Conservation (phyloP, 2,797 vertebrate genomes). For the Myotis myotis region DNA sequence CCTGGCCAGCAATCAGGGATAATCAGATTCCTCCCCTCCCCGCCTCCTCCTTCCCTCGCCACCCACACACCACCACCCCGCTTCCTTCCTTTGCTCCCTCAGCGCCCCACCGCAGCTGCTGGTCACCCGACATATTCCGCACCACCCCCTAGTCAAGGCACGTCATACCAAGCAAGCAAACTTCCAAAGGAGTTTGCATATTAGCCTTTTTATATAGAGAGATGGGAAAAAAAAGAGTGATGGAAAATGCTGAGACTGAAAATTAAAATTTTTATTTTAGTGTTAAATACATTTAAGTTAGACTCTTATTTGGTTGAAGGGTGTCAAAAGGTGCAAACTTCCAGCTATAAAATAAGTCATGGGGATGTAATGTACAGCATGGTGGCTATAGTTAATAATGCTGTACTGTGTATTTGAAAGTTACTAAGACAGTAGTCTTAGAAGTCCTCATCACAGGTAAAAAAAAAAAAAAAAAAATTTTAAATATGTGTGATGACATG, state of each 20-base stretch:
- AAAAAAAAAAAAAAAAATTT: not conserved
- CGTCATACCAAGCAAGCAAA: too few species aligned
- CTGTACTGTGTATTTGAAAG: not conserved
- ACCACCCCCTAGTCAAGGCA: too few species aligned
- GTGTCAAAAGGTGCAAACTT: not conserved
- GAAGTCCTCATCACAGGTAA: not conserved
- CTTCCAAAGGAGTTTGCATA: too few species aligned
- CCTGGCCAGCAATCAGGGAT: too few species aligned
- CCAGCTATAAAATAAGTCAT: not conserved
- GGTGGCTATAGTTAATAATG: too few species aligned
- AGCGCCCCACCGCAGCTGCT: too few species aligned
- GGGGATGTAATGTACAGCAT: not conserved
- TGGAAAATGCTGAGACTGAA: not conserved
- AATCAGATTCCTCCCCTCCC: too few species aligned
- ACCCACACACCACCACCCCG: too few species aligned
- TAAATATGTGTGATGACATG: not conserved
- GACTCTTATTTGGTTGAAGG: not conserved
- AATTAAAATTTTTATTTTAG: not conserved
- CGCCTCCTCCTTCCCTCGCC: too few species aligned
- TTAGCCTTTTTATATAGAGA: too few species aligned
- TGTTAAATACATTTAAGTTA: not conserved
- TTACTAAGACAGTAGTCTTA: not conserved
- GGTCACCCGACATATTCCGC: too few species aligned
- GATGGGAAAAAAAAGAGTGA: not conserved
- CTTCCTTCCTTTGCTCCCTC: too few species aligned